Evolutionary conservation across 2,888 invertebrate genomes (phyloP).

Genomic region (Piscicola geometra): DNA sequence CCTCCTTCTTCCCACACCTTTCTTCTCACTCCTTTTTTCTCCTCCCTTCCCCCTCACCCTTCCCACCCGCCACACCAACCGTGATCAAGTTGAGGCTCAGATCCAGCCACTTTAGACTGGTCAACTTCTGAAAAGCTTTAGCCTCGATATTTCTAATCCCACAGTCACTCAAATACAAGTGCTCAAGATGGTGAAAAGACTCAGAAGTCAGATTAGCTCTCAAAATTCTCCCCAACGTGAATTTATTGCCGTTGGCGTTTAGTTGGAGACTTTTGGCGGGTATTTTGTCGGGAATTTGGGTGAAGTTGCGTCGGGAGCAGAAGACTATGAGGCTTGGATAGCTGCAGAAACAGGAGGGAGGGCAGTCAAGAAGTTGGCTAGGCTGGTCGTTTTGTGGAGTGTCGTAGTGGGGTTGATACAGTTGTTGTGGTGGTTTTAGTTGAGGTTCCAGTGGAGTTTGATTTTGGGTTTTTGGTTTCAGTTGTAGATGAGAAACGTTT

Average conservation of each 20-base stretch:
- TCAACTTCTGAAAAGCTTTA: slow-evolving; percentile 50
- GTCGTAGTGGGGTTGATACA: not conserved
- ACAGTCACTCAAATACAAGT: slow-evolving; percentile 52
- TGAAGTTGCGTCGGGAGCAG: slow-evolving; percentile 50
- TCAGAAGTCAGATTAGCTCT: slow-evolving; percentile 45
- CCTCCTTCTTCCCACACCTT: slow-evolving; percentile 20
- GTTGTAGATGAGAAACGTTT: no score
- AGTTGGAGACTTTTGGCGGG: slow-evolving; percentile 50
- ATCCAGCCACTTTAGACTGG: slow-evolving; percentile 52
- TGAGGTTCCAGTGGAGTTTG: no score
- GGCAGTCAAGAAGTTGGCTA: slow-evolving; percentile 45
- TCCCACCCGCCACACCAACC: not conserved
- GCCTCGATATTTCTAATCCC: slow-evolving; percentile 50
- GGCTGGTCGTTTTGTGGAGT: not conserved
- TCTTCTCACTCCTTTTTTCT: no score
- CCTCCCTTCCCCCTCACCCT: not conserved
- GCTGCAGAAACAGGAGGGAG: slow-evolving; percentile 52
- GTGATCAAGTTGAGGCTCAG: slow-evolving; percentile 51
- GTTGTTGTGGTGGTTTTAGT: no score
- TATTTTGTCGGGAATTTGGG: slow-evolving; percentile 50
- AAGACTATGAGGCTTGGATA: slow-evolving; percentile 50
- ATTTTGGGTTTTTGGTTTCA: no score
- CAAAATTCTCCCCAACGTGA: slow-evolving; percentile 47
- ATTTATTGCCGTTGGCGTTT: slow-evolving; percentile 52
- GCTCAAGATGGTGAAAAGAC: slow-evolving; percentile 47